These are phyloP conservation scores for Eidolon dupreanum DNA, from an alignment of 2,797 vertebrate genomes.

Conservation along the genomic window DNA sequence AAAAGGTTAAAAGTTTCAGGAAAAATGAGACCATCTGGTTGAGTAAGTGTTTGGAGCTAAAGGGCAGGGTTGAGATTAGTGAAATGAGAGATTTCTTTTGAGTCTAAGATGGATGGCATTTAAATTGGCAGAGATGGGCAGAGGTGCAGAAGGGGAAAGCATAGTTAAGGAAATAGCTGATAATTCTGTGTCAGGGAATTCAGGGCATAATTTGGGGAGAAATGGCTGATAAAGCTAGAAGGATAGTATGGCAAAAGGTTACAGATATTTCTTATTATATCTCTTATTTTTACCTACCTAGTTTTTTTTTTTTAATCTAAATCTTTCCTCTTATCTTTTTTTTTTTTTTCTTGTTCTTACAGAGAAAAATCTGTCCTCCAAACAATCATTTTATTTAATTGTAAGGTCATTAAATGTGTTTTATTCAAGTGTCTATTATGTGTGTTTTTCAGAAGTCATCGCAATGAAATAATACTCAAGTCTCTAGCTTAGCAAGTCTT, in stretches of 20 bases:
- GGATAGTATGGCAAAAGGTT: not conserved
- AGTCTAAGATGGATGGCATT: not conserved
- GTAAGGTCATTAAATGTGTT: not conserved
- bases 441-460: constrained; percentile 45
- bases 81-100: not conserved
- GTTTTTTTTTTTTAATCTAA: not conserved
- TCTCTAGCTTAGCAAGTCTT: not conserved
- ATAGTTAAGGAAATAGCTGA: not conserved
- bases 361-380: not conserved
- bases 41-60: not conserved
- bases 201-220: not conserved
- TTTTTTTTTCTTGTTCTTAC: not conserved
- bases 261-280: not conserved
- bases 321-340: not conserved
- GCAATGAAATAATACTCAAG: constrained; percentile 4
- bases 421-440: constrained; percentile 26
- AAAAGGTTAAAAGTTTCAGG: not conserved
- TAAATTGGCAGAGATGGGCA: not conserved
- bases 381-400: constrained; percentile 14
- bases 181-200: not conserved
- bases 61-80: not conserved
- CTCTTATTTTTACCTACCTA: not conserved
- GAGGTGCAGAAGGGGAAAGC: not conserved
- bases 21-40: not conserved
- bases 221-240: not conserved